A percentile compares a stretch with the other conserved stretches of the same genome.
Conservation (phyloP, 2,888 invertebrate genomes). For the Nomada fabriciana region DNA sequence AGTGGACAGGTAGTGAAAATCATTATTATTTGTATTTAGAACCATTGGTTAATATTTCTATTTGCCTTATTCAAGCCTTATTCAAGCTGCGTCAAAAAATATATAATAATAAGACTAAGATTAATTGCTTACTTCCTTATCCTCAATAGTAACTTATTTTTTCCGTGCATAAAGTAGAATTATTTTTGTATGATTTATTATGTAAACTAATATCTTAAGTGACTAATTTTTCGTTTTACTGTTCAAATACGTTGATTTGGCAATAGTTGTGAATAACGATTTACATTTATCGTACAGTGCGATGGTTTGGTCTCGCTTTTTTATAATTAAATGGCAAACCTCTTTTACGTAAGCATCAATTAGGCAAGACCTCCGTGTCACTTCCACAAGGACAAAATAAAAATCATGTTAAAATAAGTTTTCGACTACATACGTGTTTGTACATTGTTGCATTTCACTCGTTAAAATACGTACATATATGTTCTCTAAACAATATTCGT, state of each 20-base stretch:
- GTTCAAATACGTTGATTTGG: constrained; percentile 8
- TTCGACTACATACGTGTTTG: constrained; percentile 1
- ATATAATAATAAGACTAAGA: too few species aligned
- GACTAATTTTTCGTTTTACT: neutral
- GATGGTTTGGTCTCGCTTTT: constrained; percentile 1
- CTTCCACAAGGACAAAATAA: neutral
- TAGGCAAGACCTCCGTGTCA: neutral
- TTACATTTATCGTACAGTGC: constrained; percentile 19
- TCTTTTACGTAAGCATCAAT: neutral
- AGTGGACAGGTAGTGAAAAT: too few species aligned
- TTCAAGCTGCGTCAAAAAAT: too few species aligned
- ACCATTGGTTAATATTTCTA: too few species aligned
- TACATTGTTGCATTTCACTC: constrained; percentile 5
- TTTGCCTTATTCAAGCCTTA: too few species aligned
- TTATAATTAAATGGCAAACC: constrained; percentile 9
- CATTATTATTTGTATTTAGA: too few species aligned
- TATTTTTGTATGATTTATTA: neutral
- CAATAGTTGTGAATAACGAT: neutral
- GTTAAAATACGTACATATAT: constrained; percentile 14
- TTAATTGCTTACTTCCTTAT: too few species aligned
- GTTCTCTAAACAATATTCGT: neutral
- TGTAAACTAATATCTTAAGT: neutral
- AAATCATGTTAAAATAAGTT: neutral
- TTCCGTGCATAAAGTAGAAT: neutral
- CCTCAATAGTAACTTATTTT: neutral